phyloP scores from a whole-genome alignment of 2,888 invertebrate genomes.

The Erynnis tages region DNA sequence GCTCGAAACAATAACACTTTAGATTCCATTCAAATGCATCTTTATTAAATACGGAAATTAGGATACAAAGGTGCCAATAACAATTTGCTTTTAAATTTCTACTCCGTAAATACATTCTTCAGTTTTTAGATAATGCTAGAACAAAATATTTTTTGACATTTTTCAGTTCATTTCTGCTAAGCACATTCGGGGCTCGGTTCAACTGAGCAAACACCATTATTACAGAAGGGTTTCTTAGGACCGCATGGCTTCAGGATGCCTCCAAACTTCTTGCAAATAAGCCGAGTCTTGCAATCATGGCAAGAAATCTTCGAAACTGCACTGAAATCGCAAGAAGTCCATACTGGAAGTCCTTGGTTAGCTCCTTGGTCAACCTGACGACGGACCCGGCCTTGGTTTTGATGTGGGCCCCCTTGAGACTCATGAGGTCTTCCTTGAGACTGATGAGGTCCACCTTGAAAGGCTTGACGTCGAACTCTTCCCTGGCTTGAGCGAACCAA shows the following conservation, averaged over 20 bases:
- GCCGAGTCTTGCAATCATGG: slow-evolving; percentile 49
- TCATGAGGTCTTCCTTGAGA: slow-evolving; percentile 2
- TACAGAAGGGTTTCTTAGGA: slow-evolving; percentile 50
- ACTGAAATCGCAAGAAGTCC: slow-evolving; percentile 46
- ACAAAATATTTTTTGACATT: too few species aligned
- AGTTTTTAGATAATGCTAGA: too few species aligned
- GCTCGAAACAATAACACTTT: too few species aligned
- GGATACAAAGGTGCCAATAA: too few species aligned
- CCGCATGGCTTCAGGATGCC: slow-evolving; percentile 50
- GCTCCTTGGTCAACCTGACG: slow-evolving; percentile 31
- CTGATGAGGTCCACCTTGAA: slow-evolving; percentile 27
- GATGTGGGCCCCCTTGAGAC: slow-evolving; percentile 13
- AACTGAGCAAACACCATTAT: slow-evolving; percentile 52
- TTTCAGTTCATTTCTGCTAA: too few species aligned
- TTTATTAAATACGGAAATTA: too few species aligned
- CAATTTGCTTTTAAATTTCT: too few species aligned
- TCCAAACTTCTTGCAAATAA: slow-evolving; percentile 54
- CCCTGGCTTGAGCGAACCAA: too few species aligned
- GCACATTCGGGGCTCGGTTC: slow-evolving; percentile 47
- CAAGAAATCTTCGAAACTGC: slow-evolving; percentile 44
- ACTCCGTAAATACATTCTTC: too few species aligned
- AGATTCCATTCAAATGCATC: too few species aligned
- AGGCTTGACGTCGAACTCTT: slow-evolving; percentile 3
- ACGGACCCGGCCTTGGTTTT: slow-evolving; percentile 36
- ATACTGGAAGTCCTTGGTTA: slow-evolving; percentile 31